Evolutionary conservation across 2,113 vertebrate genomes (phyloP), one percentile per base, ranked within the genome.

Genomic region (Lepisosteus osseus): DNA sequence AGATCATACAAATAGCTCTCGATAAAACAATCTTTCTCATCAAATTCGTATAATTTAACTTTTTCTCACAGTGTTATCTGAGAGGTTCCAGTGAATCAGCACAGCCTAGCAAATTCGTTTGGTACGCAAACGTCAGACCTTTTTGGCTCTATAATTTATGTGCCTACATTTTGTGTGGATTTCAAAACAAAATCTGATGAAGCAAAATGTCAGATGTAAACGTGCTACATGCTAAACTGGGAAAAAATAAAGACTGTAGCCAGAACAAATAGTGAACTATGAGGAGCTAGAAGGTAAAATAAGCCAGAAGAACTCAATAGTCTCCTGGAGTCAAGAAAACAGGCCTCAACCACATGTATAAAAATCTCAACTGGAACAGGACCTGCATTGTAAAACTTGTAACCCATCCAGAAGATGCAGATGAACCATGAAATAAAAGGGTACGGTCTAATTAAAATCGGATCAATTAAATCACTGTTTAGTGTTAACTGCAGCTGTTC

Each of bases 111-210:
- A 14, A 9, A 61, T 47, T 40, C 47, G 57, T 7, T 14, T 61
- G 62, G 61, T 51, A 57, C 41, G 62, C 64, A 64, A 67, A 42
- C 17, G 68, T 71, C 69, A 74, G 72, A 47, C 68, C 57, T 51
- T 42, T 68, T 65, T 73, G 68, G 42, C 67, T 67, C 17, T 14
- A 57, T 56, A 29, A 45, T 70, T 76, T 74, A 67, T 70, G 61
- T 63, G 65, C 54, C 69, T 74, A 78, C 76, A 81, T 65, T 74
- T 40, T 55, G 55, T 47, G 13, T 66, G 76, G 72, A 76, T 70
- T 72, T 67, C 70, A 71, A 81, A 78, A 76, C 42, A 76, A 76
- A 66, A 69, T 61, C 54, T 45, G 4, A 61, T 42, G 67, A 65
- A 65, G 75, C 4, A 44, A 62, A 69, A 61, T 69, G 71, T 51